Evolutionary conservation across 2,888 invertebrate genomes (phyloP).

Genomic region (Pseudococcus jackbeardsleyi): DNA sequence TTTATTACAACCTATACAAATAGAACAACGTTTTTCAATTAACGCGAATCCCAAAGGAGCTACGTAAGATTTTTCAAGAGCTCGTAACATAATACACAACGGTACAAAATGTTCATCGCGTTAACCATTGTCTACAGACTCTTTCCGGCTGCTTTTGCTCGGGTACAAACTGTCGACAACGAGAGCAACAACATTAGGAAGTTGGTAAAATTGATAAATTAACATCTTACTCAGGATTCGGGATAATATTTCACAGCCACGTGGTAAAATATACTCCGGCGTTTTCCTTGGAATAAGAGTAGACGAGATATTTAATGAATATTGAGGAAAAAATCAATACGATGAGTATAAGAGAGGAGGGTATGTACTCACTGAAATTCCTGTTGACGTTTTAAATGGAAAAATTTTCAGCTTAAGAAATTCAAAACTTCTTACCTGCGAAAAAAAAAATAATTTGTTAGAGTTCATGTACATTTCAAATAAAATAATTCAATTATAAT

Average conservation of each 20-base stretch:
- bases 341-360: neutral
- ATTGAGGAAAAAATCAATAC: neutral
- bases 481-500: no score
- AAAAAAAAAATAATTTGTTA: no score
- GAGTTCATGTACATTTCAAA: no score
- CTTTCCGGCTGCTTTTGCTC: slow-evolving; percentile 33
- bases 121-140: slow-evolving; percentile 48
- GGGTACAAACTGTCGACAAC: slow-evolving; percentile 33
- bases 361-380: neutral
- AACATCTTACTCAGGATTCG: neutral
- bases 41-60: slow-evolving; percentile 38
- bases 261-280: neutral
- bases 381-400: neutral
- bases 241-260: slow-evolving; percentile 1
- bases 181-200: slow-evolving; percentile 32
- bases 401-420: no score
- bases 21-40: slow-evolving; percentile 51
- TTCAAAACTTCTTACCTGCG: no score
- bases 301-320: neutral
- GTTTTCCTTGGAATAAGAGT: neutral
- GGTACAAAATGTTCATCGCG: slow-evolving; percentile 46
- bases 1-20: slow-evolving; percentile 20
- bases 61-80: slow-evolving; percentile 52
- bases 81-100: slow-evolving; percentile 37
- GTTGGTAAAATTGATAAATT: slow-evolving; percentile 41